Percentiles rank a stretch among this genome's conserved stretches.
Conservation (phyloP, 2,113 vertebrate species). For the Dicerorhinus sumatrensis region DNA sequence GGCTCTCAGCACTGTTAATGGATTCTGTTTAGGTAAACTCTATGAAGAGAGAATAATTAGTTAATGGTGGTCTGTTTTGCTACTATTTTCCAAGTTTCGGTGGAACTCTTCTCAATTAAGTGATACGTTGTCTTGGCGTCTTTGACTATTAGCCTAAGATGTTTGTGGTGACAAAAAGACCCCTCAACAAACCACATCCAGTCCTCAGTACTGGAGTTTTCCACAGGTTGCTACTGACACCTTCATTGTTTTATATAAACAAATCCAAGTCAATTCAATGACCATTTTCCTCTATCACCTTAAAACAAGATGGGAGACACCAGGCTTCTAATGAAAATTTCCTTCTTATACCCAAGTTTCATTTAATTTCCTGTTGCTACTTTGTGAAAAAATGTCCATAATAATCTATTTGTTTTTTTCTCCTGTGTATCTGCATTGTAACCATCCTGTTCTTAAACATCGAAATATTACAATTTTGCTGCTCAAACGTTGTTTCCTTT, state of each 20-base stretch:
- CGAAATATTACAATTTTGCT: neutral
- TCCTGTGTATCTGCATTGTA: neutral
- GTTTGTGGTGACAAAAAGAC: neutral
- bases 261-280: neutral
- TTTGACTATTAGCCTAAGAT: neutral
- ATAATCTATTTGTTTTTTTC: rapidly evolving
- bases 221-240: neutral
- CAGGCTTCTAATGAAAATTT: neutral
- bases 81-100: neutral
- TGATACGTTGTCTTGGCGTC: neutral
- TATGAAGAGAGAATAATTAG: neutral
- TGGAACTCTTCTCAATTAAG: neutral
- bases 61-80: neutral
- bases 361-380: neutral
- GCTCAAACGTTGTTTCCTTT: neutral
- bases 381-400: neutral
- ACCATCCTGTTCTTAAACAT: neutral
- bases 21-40: neutral
- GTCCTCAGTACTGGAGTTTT: neutral
- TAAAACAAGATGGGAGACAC: neutral
- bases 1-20: neutral
- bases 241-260: neutral
- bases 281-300: neutral
- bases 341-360: neutral
- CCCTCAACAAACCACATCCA: neutral